phyloP scores from a whole-genome alignment of 2,797 vertebrate genomes.

The Lophotriccus pileatus region DNA sequence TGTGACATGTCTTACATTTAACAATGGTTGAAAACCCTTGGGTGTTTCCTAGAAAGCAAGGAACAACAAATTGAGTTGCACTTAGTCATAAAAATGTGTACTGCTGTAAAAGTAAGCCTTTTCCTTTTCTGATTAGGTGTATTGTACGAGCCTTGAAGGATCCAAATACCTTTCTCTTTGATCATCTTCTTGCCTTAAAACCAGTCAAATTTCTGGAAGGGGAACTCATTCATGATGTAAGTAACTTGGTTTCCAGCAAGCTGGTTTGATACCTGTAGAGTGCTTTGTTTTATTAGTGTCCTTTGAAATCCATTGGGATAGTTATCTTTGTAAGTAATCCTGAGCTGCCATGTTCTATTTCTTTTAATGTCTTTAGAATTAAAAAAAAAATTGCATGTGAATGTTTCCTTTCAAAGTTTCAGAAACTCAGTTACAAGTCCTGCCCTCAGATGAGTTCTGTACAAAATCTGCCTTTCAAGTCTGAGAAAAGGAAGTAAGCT shows the following conservation, averaged over 20 bases:
- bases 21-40: neutral
- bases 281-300: neutral
- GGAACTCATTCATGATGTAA: constrained; percentile 98
- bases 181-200: constrained; percentile 96
- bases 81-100: neutral
- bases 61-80: neutral
- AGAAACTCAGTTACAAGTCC: neutral
- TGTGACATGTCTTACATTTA: neutral
- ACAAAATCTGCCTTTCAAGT: neutral
- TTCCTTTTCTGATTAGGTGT: constrained; percentile 80
- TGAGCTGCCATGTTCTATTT: neutral
- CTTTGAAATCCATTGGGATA: neutral
- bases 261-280: neutral
- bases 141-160: constrained; percentile 97
- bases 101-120: neutral
- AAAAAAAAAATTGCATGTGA: neutral
- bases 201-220: constrained; percentile 98
- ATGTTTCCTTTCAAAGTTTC: neutral
- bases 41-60: neutral
- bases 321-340: neutral
- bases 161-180: constrained; percentile 94
- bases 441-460: neutral
- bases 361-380: neutral
- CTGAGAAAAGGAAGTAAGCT: neutral
- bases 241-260: constrained; percentile 59